Evolutionary conservation across 2,797 vertebrate species (phyloP).

Genomic region (Sandelia bainsii): DNA sequence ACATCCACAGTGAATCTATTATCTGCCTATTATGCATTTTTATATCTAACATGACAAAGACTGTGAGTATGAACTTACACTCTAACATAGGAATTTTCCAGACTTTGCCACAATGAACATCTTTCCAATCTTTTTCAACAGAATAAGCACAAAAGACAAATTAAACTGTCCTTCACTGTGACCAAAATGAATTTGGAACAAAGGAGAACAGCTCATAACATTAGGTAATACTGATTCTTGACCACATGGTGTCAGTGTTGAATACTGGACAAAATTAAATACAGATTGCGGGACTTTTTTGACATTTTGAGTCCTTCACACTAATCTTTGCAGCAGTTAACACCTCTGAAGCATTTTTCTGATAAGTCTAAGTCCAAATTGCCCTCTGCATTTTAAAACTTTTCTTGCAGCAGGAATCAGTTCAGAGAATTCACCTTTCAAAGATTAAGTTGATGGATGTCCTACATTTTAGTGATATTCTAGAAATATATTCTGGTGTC

Average conservation of each 20-base stretch:
- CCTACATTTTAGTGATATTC: constrained; percentile 33
- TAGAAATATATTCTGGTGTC: constrained; percentile 17
- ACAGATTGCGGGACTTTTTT: constrained; percentile 27
- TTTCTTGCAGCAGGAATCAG: constrained; percentile 33
- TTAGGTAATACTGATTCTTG: not conserved
- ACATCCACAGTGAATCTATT: not conserved
- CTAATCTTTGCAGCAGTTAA: constrained; percentile 70
- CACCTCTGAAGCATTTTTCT: constrained; percentile 61
- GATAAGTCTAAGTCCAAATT: constrained; percentile 71
- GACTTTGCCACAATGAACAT: not conserved
- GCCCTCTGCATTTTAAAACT: constrained; percentile 53
- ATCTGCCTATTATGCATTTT: constrained; percentile 6
- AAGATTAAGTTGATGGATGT: constrained; percentile 56
- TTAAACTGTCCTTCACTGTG: constrained; percentile 6
- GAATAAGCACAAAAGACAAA: constrained; percentile 9
- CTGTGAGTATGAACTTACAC: constrained; percentile 10
- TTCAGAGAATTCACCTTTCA: constrained; percentile 55
- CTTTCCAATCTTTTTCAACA: not conserved
- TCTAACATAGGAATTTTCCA: constrained; percentile 12
- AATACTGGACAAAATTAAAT: constrained; percentile 35
- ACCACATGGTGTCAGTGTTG: constrained; percentile 75
- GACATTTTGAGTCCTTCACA: constrained; percentile 75
- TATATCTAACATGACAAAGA: constrained; percentile 11
- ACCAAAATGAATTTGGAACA: not conserved
- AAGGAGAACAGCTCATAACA: not conserved